phyloP scores from a whole-genome alignment of 2,797 vertebrate species.

The Alcedo quadribrachys region DNA sequence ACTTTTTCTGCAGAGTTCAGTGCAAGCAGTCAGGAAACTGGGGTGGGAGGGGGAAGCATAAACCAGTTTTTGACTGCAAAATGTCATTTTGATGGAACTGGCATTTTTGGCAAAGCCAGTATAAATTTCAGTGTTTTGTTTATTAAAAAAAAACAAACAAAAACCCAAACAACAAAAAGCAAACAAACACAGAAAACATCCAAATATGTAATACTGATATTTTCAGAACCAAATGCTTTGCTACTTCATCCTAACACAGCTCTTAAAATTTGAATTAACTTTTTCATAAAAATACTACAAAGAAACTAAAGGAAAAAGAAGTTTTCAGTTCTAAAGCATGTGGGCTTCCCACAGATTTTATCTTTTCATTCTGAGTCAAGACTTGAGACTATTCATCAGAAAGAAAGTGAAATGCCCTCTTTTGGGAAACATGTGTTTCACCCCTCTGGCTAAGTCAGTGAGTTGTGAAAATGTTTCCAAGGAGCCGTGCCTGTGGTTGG shows the following conservation, averaged over 20 bases:
- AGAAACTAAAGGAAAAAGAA: neutral
- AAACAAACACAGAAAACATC: slow-evolving; percentile 45
- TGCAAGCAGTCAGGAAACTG: neutral
- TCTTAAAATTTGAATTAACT: slow-evolving; percentile 38
- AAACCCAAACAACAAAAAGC: neutral
- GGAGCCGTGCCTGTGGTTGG: neutral
- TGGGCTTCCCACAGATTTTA: neutral
- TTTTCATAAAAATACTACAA: slow-evolving; percentile 22
- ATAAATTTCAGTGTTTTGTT: slow-evolving; percentile 62
- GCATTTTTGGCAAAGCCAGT: slow-evolving; percentile 63
- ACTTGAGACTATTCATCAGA: neutral
- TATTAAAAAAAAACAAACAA: neutral
- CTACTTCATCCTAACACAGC: slow-evolving; percentile 10
- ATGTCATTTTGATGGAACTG: slow-evolving; percentile 49
- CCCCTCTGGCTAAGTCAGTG: neutral
- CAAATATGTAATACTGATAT: slow-evolving; percentile 66
- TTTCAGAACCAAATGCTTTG: slow-evolving; percentile 66
- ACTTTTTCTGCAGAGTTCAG: neutral
- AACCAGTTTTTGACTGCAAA: slow-evolving; percentile 36
- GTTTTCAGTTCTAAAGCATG: neutral
- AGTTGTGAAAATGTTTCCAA: slow-evolving; percentile 21
- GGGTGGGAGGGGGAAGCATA: neutral
- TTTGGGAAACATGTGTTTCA: neutral
- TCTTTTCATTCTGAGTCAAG: neutral
- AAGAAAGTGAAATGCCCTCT: neutral